Evolutionary conservation across 2,113 vertebrate species (phyloP).

Genomic region (Pituophis catenifer): DNA sequence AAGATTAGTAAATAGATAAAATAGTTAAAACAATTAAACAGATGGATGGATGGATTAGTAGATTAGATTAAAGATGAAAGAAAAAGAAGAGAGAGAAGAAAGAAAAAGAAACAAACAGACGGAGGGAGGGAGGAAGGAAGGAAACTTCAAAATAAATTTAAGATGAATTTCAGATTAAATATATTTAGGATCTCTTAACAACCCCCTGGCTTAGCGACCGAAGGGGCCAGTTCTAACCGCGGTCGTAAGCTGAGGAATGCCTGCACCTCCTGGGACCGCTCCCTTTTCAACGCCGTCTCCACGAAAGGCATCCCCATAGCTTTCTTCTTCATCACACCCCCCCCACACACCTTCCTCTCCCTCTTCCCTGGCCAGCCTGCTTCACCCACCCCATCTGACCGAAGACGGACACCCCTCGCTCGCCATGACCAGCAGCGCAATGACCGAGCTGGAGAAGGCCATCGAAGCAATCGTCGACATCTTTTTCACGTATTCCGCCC

Average conservation of each 20-base stretch:
- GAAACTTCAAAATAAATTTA: background rate
- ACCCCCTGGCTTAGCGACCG: no score
- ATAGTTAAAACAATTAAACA: no score
- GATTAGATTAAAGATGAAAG: no score
- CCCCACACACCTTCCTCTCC: background rate
- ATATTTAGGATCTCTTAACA: background rate
- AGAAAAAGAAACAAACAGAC: no score
- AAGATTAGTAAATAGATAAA: no score
- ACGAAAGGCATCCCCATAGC: background rate
- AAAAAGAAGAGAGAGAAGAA: no score
- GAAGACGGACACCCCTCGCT: background rate
- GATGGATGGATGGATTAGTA: background rate
- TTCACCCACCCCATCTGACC: background rate
- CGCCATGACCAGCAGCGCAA: constrained; percentile 56
- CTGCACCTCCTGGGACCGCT: background rate
- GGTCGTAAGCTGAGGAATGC: background rate
- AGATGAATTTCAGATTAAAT: background rate
- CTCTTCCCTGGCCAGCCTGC: background rate
- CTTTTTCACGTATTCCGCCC: constrained; percentile 54
- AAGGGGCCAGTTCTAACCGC: background rate
- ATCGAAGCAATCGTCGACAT: constrained; percentile 63
- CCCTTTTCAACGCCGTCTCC: background rate
- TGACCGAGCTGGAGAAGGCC: constrained; percentile 67
- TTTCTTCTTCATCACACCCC: background rate
- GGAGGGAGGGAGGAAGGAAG: no score